Evolutionary conservation across 2,113 vertebrate species (phyloP).

Genomic region (Plestiodon gilberti): DNA sequence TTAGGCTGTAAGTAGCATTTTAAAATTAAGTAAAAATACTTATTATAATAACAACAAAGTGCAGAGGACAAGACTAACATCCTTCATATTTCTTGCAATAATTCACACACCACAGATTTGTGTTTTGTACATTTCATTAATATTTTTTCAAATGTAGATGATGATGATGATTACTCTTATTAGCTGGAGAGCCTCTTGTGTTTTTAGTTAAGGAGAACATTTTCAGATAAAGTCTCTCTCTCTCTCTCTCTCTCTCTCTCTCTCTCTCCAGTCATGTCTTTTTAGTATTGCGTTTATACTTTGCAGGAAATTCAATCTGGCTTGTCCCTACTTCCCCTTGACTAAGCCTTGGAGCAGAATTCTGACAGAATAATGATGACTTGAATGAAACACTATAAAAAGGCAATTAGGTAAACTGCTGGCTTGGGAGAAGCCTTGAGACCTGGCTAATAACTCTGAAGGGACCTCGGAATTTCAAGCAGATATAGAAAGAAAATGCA

Average conservation of each 20-base stretch:
- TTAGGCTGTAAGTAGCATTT: neutral
- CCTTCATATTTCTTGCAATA: neutral
- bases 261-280: no score
- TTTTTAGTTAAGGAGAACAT: neutral
- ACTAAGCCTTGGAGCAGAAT: slow-evolving; percentile 54
- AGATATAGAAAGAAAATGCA: neutral
- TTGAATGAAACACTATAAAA: slow-evolving; percentile 78
- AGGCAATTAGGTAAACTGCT: slow-evolving; percentile 84
- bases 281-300: neutral
- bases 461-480: slow-evolving; percentile 53
- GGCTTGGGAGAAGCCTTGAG: slow-evolving; percentile 77
- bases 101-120: neutral
- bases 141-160: neutral
- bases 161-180: neutral
- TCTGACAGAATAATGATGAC: slow-evolving; percentile 84
- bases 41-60: neutral
- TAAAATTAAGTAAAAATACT: neutral
- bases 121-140: neutral
- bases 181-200: neutral
- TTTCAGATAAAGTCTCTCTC: neutral
- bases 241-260: neutral
- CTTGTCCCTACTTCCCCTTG: slow-evolving; percentile 11
- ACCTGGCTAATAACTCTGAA: slow-evolving; percentile 81
- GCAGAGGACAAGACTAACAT: neutral
- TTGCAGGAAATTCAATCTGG: slow-evolving; percentile 16